phyloP scores from a whole-genome alignment of 2,113 vertebrate species.

The Nettapus auritus region DNA sequence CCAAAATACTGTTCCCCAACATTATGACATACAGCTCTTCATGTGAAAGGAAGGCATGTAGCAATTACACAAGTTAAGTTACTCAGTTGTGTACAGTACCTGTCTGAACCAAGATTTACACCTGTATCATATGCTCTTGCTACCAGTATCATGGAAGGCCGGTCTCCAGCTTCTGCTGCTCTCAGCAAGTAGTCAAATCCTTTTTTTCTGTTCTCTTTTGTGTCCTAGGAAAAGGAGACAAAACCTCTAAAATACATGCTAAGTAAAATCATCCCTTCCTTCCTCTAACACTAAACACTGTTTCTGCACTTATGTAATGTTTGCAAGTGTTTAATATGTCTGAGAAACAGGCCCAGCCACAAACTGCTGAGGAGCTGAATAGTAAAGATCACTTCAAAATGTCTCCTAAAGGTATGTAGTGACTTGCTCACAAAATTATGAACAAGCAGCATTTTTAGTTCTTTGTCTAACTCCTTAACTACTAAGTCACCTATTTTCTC shows the following conservation, averaged over 20 bases:
- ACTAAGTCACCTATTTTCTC: neutral
- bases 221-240: slow-evolving; percentile 79
- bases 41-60: neutral
- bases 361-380: neutral
- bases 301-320: neutral
- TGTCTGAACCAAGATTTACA: slow-evolving; percentile 84
- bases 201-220: slow-evolving; percentile 85
- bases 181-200: slow-evolving; percentile 90
- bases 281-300: neutral
- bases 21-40: neutral
- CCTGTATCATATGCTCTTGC: slow-evolving; percentile 92
- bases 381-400: neutral
- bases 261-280: neutral
- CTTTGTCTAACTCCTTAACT: neutral
- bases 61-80: neutral
- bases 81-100: slow-evolving; percentile 73
- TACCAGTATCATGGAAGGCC: slow-evolving; percentile 91
- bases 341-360: neutral
- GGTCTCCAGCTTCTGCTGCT: slow-evolving; percentile 93
- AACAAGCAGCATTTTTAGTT: neutral
- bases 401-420: neutral
- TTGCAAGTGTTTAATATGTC: neutral
- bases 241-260: neutral
- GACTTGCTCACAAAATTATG: neutral
- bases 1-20: neutral